Conservation (phyloP, 2,797 vertebrate genomes). For the Pipistrellus pygmaeus region DNA sequence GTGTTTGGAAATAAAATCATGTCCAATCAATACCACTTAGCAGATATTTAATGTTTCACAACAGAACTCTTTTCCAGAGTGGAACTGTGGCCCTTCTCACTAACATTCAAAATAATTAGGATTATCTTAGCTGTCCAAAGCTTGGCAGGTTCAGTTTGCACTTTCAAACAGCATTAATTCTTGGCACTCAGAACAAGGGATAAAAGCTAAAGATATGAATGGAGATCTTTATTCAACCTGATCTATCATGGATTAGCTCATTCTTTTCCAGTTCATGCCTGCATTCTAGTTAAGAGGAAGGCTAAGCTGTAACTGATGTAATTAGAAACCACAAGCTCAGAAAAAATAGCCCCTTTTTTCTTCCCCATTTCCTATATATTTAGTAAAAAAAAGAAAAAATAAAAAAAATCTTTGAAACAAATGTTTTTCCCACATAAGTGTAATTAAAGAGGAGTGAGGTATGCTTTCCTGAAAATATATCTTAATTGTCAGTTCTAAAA, state of each 20-base stretch:
- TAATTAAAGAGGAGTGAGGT: conserved; percentile 25
- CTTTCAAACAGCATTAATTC: conserved; percentile 92
- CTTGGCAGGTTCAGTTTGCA: conserved; percentile 92
- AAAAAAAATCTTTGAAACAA: conserved; percentile 76
- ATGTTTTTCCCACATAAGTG: conserved; percentile 30
- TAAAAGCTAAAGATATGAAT: conserved; percentile 94
- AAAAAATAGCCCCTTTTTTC: conserved; percentile 87
- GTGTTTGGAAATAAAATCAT: conserved; percentile 78
- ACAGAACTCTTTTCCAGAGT: conserved; percentile 79
- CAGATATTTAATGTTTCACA: conserved; percentile 80
- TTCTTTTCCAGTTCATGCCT: conserved; percentile 92
- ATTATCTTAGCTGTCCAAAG: conserved; percentile 91
- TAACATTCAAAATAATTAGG: conserved; percentile 89
- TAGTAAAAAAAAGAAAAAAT: conserved; percentile 76
- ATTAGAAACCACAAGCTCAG: conserved; percentile 85
- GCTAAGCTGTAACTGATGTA: conserved; percentile 85
- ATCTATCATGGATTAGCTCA: conserved; percentile 92
- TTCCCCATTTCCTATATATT: conserved; percentile 82
- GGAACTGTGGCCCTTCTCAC: conserved; percentile 90
- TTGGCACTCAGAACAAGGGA: conserved; percentile 91
- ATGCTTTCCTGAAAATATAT: conserved; percentile 22
- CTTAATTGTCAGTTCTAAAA: conserved; percentile 49
- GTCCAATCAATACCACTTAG: conserved; percentile 76
- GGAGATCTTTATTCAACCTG: conserved; percentile 92
- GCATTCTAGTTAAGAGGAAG: conserved; percentile 87